A percentile compares a stretch with the other conserved stretches of the same genome.
These are phyloP conservation scores for Zaprionus camerounensis DNA, from an alignment of 1,140 invertebrate species.

Conservation along the genomic window DNA sequence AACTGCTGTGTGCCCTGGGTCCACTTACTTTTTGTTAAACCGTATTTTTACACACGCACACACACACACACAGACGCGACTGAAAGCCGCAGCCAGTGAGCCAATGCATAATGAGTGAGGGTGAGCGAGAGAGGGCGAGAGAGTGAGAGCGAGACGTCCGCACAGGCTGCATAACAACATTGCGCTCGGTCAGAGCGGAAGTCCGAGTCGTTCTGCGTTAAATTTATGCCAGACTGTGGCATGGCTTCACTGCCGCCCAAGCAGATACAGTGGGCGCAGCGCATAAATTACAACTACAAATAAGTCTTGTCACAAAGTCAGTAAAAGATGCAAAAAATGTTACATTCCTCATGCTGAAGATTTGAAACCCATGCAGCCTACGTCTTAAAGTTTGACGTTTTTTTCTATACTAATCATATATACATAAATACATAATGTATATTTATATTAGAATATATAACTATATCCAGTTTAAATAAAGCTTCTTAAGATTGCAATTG, in stretches of 20 bases:
- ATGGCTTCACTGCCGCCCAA: slow-evolving; percentile 11
- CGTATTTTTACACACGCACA: slow-evolving; percentile 54
- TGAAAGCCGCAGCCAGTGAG: slow-evolving; percentile 1
- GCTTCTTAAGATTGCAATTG: no score
- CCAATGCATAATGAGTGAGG: slow-evolving; percentile 5
- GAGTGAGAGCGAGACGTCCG: slow-evolving; percentile 24
- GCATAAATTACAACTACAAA: neutral
- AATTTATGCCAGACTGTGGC: slow-evolving; percentile 73
- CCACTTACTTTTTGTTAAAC: slow-evolving; percentile 64
- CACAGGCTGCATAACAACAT: slow-evolving; percentile 69
- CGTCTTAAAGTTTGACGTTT: no score
- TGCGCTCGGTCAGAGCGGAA: slow-evolving; percentile 70
- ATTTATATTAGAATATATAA: no score
- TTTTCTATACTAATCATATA: no score
- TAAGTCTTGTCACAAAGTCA: neutral
- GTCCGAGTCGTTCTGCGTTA: slow-evolving; percentile 73
- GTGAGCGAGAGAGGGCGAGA: neutral
- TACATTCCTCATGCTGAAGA: no score
- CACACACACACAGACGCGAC: neutral
- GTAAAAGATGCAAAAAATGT: neutral
- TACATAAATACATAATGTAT: neutral
- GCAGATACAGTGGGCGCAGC: slow-evolving; percentile 34
- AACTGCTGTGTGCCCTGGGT: slow-evolving; percentile 36
- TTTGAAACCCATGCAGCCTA: no score
- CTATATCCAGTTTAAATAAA: no score